Base-by-base conservation (phyloP, 2,888 invertebrate species). In the Zonitis immaculata region DNA sequence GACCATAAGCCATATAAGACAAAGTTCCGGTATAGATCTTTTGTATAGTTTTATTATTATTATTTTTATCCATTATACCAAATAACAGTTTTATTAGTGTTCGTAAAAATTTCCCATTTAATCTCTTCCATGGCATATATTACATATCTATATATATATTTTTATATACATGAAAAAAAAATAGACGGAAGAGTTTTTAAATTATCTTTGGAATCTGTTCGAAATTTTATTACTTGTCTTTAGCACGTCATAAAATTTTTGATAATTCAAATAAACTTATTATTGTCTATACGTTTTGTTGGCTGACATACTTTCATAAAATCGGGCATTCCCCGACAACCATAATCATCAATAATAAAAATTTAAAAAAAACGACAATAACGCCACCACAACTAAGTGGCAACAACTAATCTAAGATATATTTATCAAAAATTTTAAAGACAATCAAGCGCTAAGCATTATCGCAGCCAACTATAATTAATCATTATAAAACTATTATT, bases 201-300 rank as follows among this genome's bases (percentile, higher is more conserved):
- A 39, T 39, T 39, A 39, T 39, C 39, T 39, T 39, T 39, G 20
- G 39, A 39, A 39, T 39, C 20, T 39, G 39, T 39, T 39, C 39
- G 39, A 39, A 39, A 39, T 39, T 39, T 39, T 39, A 39, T 39
- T 39, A 8, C 39, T 39, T 6, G 16, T 39, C 20, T 39, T 39
- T 39, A 39, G 39, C 39, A 39, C 20, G 20, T 39, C 39, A 39
- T 39, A 39, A 39, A 39, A n/a, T n/a, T 5, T 18, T 39, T 26
- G 18, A 39, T 39, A 39, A n/a, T n/a, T n/a, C n/a, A n/a, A 39
- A 39, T 39, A 18, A 18, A 20, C 39, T 18, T 39, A 39, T 18
- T 39, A 39, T 39, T 39, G 39, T 39, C 39, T 39, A 18, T 39
- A 39, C 14, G 20, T 16, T 35, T 35, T 35, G 16, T 16, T 16